Percentiles rank a stretch among this genome's conserved stretches.
Evolutionary conservation across 2,797 vertebrate species (phyloP).

Genomic region (Corythornis leucogaster): DNA sequence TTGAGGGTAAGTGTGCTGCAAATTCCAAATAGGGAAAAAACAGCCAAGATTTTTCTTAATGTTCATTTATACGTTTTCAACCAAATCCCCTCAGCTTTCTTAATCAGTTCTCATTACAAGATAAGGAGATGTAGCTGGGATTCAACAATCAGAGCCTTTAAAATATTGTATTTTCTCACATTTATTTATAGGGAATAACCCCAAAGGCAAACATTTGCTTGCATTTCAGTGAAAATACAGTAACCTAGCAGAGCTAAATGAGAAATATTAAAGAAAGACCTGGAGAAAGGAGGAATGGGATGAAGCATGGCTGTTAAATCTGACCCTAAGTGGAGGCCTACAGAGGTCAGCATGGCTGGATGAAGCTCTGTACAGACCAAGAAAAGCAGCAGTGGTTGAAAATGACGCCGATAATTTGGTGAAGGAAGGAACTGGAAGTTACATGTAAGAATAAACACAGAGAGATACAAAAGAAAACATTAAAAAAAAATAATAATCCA

Average conservation of each 20-base stretch:
- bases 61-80: neutral
- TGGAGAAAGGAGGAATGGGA: slow-evolving; percentile 1
- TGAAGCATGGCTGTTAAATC: slow-evolving; percentile 28
- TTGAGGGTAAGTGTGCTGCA: neutral
- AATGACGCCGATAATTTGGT: slow-evolving; percentile 10
- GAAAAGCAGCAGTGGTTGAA: slow-evolving; percentile 28
- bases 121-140: neutral
- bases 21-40: neutral
- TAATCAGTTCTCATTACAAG: neutral
- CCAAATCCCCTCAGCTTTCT: neutral
- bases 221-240: slow-evolving; percentile 13
- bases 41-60: neutral
- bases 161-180: slow-evolving; percentile 14
- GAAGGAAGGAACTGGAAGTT: slow-evolving; percentile 48
- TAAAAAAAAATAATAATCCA: neutral
- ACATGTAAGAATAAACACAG: slow-evolving; percentile 43
- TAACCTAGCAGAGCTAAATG: slow-evolving; percentile 25
- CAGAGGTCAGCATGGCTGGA: neutral
- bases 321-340: neutral
- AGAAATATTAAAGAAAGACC: slow-evolving; percentile 27
- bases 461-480: neutral
- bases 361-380: slow-evolving; percentile 29
- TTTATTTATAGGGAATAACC: slow-evolving; percentile 8
- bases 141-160: neutral
- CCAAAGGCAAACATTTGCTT: slow-evolving; percentile 33